Evolutionary conservation across 2,797 vertebrate species (phyloP).

Genomic region (Chromis chromis): DNA sequence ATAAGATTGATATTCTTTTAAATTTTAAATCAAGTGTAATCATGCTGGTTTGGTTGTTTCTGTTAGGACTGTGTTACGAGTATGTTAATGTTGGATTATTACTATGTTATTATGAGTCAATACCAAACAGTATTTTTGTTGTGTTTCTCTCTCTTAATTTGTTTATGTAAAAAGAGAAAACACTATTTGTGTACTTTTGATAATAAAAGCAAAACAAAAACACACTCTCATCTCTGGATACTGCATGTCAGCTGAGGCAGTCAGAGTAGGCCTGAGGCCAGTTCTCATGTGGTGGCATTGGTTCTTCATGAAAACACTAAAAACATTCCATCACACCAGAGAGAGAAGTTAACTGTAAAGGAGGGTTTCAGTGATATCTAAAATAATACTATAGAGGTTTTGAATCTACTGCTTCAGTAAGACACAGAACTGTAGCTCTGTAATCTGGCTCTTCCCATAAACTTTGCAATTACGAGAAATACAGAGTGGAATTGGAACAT

Average conservation of each 20-base stretch:
- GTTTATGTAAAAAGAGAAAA: too few relatives aligned
- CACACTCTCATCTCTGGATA: conserved; percentile 12
- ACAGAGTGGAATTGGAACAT: conserved; percentile 12
- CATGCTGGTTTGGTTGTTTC: too few relatives aligned
- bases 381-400: conserved; percentile 69
- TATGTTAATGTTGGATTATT: too few relatives aligned
- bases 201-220: too few relatives aligned
- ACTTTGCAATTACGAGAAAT: conserved; percentile 46
- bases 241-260: conserved; percentile 43
- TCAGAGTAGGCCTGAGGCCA: conserved; percentile 34
- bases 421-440: conserved; percentile 54
- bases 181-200: too few relatives aligned
- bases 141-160: too few relatives aligned
- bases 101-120: too few relatives aligned
- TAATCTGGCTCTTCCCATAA: conserved; percentile 67
- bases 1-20: too few relatives aligned
- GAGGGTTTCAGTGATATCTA: conserved; percentile 52
- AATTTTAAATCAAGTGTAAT: too few relatives aligned
- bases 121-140: too few relatives aligned
- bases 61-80: too few relatives aligned
- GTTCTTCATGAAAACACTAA: conserved; percentile 41
- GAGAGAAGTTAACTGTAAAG: conserved; percentile 39
- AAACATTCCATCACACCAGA: conserved; percentile 39
- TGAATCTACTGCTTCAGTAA: conserved; percentile 47
- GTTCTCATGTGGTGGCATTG: conserved; percentile 45